Evolutionary conservation across 2,797 vertebrate species (phyloP), one percentile per base, ranked within the genome.

Genomic region (Alouatta caraya): DNA sequence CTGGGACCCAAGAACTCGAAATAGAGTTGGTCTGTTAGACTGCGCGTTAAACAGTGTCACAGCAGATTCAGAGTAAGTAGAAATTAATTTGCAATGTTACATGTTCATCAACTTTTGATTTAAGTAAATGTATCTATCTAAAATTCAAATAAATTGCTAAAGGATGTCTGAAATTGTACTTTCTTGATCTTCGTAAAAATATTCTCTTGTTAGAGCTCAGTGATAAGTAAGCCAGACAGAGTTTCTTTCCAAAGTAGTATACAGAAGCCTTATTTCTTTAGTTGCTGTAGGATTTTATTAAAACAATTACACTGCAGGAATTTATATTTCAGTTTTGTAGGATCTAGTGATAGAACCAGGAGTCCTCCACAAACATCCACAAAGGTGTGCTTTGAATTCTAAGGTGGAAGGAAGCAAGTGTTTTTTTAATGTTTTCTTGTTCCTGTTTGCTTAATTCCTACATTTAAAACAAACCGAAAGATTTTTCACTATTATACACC

Each of bases 1-100:
- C 99, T 99, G 99, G 99, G 99, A 99, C 97, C 99, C 99, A 28
- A 99, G 99, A 78, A 98, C 99, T 8, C 99, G 99, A 93, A 99
- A 85, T 86, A 98, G 99, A 73, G 99, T 99, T 59, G 99, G 99
- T 26, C 33, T 99, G 22, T 97, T 99, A 98, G 99, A 99, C 98
- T 99, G 99, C 1, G 99, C 99, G 0, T 98, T 99, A 88, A 99
- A 98, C 98, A 99, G 99, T 39, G 98, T 99, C 78, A 99, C 99
- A 0, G 99, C 99, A n/a, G 99, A 99, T 90, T 98, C 99, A 46
- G 99, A 99, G 99, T 99, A 98, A 98, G 99, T 99, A 90, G 37
- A n/a, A 5, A 4, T 55, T 26, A 8, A 7, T 5, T 10, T 46
- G 42, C 10, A 11, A 0, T 59, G 14, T 33, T 37, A 46, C 67